phyloP scores from a whole-genome alignment of 2,888 invertebrate species.

The Diarsia brunnea region DNA sequence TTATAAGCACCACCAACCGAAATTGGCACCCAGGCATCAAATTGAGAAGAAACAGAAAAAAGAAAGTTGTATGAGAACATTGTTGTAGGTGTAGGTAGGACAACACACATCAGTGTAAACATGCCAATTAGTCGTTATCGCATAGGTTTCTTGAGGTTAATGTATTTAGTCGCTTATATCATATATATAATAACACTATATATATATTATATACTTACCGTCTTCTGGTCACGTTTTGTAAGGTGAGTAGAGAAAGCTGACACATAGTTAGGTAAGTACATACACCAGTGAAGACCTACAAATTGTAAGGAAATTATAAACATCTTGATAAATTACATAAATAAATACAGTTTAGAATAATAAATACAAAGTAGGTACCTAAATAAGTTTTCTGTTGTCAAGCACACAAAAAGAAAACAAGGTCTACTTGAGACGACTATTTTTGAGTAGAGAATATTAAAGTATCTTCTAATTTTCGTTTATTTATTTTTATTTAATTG shows the following conservation, averaged over 20 bases:
- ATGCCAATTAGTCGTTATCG: constrained; percentile 27
- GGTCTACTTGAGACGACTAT: not conserved
- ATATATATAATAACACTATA: not conserved
- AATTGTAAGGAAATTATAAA: constrained; percentile 9
- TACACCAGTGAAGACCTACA: no score
- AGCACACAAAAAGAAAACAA: not conserved
- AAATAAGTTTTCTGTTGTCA: not conserved
- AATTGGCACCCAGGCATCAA: not conserved
- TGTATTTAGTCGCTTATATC: constrained; percentile 27
- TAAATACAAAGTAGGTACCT: not conserved
- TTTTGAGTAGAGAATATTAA: not conserved
- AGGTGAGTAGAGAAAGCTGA: constrained; percentile 28
- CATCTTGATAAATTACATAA: not conserved
- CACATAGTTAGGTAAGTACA: not conserved
- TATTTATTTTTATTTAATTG: no score
- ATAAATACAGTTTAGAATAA: not conserved
- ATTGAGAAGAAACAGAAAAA: not conserved
- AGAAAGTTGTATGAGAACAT: not conserved
- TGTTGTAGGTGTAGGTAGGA: not conserved
- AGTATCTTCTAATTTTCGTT: not conserved
- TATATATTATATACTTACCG: not conserved
- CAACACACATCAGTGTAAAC: constrained; percentile 17
- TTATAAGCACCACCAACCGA: not conserved
- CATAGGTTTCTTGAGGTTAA: constrained; percentile 33
- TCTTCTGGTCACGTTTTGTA: constrained; percentile 1